phyloP scores from a whole-genome alignment of 2,888 invertebrate species.

The Zootermopsis nevadensis region DNA sequence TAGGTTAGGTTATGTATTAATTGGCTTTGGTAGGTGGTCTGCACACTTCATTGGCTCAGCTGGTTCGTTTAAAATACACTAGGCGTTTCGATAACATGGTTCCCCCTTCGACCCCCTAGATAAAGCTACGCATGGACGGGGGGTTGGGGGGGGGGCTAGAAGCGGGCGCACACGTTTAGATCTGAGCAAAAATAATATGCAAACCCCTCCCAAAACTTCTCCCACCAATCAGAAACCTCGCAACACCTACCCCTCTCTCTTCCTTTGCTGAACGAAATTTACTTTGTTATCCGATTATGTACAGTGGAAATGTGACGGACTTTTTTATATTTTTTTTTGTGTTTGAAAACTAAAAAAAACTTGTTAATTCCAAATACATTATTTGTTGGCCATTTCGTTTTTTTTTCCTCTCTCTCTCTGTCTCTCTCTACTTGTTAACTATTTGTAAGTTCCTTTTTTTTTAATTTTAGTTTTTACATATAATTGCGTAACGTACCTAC shows the following conservation, averaged over 20 bases:
- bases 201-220: neutral
- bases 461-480: neutral
- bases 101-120: conserved; percentile 11
- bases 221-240: neutral
- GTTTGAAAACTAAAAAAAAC: conserved; percentile 15
- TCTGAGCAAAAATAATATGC: conserved; percentile 25
- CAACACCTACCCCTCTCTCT: conserved; percentile 12
- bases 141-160: neutral
- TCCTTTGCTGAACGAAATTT: conserved; percentile 10
- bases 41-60: conserved; percentile 38
- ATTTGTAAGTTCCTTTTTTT: neutral
- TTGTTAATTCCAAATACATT: conserved; percentile 30
- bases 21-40: conserved; percentile 41
- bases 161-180: conserved; percentile 35
- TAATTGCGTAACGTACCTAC: conserved; percentile 2
- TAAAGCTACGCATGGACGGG: conserved; percentile 24
- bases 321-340: neutral
- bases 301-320: conserved; percentile 18
- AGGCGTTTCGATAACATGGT: conserved; percentile 36
- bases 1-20: conserved; percentile 44
- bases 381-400: conserved; percentile 6
- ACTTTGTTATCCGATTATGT: conserved; percentile 31
- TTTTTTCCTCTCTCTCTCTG: too few species aligned
- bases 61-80: conserved; percentile 37
- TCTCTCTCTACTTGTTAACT: conserved; percentile 17